Evolutionary conservation across 1,140 invertebrate species (phyloP).

Genomic region (Drosophila gunungcola): DNA sequence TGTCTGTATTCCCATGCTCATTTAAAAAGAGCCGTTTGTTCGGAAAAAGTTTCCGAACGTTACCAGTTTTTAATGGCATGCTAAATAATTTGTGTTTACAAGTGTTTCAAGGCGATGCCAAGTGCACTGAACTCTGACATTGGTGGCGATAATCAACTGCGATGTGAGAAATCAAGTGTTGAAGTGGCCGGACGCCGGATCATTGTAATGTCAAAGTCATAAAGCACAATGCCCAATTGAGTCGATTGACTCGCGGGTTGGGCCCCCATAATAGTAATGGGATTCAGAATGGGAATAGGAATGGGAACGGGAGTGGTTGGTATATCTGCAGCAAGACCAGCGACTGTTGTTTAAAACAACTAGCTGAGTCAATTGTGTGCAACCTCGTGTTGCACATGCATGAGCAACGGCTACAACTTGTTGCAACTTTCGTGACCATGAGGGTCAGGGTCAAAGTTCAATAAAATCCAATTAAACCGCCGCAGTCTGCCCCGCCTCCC

Average conservation of each 20-base stretch:
- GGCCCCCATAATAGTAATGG: conserved; percentile 54
- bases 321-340: conserved; percentile 1
- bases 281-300: conserved; percentile 7
- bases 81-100: conserved; percentile 76
- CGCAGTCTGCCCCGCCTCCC: conserved; percentile 23
- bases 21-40: conserved; percentile 48
- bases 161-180: conserved; percentile 69
- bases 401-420: conserved; percentile 51
- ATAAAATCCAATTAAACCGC: conserved; percentile 80
- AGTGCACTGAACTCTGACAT: conserved; percentile 64
- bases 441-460: conserved; percentile 82
- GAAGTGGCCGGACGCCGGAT: conserved; percentile 23
- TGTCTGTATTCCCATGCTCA: conserved; percentile 50
- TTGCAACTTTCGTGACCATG: conserved; percentile 71
- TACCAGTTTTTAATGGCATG: conserved; percentile 69
- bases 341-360: conserved; percentile 50
- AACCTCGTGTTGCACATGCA: conserved; percentile 46
- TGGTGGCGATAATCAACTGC: conserved; percentile 10
- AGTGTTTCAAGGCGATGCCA: conserved; percentile 34
- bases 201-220: conserved; percentile 65
- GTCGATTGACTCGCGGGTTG: conserved; percentile 63
- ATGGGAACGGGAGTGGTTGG: conserved; percentile 18
- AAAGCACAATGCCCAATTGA: conserved; percentile 62
- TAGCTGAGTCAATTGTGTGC: conserved; percentile 40
- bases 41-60: conserved; percentile 26